phyloP scores from a whole-genome alignment of 2,797 vertebrate species.

The Scyliorhinus canicula region DNA sequence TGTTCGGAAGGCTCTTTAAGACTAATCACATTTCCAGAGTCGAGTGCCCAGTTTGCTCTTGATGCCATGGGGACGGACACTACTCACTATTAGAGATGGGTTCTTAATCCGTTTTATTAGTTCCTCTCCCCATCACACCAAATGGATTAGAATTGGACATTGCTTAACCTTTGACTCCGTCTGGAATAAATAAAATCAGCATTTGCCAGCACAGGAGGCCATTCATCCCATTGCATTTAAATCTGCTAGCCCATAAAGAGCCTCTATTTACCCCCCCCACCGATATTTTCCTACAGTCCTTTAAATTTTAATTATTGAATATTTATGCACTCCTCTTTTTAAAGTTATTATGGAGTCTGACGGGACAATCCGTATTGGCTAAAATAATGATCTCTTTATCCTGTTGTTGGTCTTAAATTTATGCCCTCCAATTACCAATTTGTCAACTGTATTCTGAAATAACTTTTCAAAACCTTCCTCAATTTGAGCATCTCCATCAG shows the following conservation, averaged over 20 bases:
- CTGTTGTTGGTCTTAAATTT: neutral
- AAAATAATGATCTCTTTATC: neutral
- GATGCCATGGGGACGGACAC: neutral
- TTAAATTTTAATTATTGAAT: neutral
- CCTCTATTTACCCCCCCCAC: neutral
- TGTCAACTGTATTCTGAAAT: neutral
- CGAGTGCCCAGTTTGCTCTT: neutral
- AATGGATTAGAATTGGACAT: neutral
- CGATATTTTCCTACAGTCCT: neutral
- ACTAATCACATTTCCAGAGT: conserved; percentile 8
- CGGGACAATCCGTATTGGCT: neutral
- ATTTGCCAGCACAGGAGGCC: neutral
- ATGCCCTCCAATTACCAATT: neutral
- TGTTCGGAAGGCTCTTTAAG: neutral
- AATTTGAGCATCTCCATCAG: neutral
- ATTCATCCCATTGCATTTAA: neutral
- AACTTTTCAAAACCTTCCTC: neutral
- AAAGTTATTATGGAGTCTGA: neutral
- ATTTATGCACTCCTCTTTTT: neutral
- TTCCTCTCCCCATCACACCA: neutral
- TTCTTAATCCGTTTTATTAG: neutral
- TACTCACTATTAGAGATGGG: neutral
- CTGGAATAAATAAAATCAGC: neutral
- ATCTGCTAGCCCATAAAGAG: neutral
- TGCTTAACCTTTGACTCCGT: neutral